Conservation (phyloP, 2,797 vertebrate species). For the Perodicticus potto region DNA sequence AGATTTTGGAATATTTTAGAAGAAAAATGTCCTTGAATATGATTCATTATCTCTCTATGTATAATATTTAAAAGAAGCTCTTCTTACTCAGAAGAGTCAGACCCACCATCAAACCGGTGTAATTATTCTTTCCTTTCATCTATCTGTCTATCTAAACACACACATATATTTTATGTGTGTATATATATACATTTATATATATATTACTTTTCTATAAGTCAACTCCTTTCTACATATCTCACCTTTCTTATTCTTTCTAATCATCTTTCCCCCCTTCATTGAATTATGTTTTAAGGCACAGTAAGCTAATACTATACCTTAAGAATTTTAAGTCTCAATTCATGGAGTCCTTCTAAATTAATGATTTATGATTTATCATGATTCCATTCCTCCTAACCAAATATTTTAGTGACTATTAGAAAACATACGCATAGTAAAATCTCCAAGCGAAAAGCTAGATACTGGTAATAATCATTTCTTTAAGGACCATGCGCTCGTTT, state of each 20-base stretch:
- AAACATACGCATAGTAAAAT: constrained; percentile 70
- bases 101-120: background rate
- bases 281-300: background rate
- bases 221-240: background rate
- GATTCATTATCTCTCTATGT: background rate
- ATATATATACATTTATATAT: background rate
- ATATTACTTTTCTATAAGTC: background rate
- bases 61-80: background rate
- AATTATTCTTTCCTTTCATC: background rate
- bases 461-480: constrained; percentile 53
- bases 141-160: too few relatives aligned
- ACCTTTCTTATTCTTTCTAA: background rate
- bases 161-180: too few relatives aligned
- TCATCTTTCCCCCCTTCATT: background rate
- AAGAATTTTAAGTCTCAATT: background rate
- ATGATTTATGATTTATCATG: constrained; percentile 58
- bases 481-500: constrained; percentile 59
- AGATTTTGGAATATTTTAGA: constrained; percentile 52
- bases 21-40: background rate
- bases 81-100: background rate
- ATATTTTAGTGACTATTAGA: constrained; percentile 8
- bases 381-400: constrained; percentile 67
- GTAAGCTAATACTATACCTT: background rate
- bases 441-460: constrained; percentile 80
- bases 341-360: constrained; percentile 35